Evolutionary conservation across 2,113 vertebrate genomes (phyloP).

Genomic region (Phylloscopus whistleri): DNA sequence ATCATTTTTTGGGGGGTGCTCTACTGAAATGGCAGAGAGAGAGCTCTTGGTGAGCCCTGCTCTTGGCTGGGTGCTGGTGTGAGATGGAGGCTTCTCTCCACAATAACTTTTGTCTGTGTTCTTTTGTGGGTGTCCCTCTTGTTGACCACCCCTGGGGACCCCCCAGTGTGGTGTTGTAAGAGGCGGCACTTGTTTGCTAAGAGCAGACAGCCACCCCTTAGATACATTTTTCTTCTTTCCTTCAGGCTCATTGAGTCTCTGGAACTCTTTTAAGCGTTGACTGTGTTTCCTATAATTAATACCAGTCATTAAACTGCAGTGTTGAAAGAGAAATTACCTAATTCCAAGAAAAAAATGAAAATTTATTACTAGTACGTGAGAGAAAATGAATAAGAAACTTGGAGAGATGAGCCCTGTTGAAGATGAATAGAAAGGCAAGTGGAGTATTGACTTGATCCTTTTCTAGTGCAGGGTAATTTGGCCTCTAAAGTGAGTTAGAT

Average conservation of each 20-base stretch:
- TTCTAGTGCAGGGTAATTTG: constrained; percentile 76
- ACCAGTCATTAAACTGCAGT: constrained; percentile 67
- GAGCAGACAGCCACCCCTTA: neutral
- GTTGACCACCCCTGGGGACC: neutral
- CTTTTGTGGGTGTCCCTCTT: neutral
- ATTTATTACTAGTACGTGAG: constrained; percentile 70
- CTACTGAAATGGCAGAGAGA: neutral
- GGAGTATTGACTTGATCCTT: constrained; percentile 79
- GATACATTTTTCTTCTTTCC: neutral
- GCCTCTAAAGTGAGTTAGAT: constrained; percentile 78
- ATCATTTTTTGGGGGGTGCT: neutral
- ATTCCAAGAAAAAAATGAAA: constrained; percentile 69
- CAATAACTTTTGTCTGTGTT: neutral
- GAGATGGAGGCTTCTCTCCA: neutral
- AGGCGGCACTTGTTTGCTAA: neutral
- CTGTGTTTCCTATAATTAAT: constrained; percentile 73
- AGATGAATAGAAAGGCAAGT: constrained; percentile 80
- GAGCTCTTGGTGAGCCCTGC: neutral
- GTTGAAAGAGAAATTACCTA: constrained; percentile 75
- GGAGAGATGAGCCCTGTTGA: constrained; percentile 54
- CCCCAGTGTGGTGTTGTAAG: neutral
- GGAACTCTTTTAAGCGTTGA: constrained; percentile 46
- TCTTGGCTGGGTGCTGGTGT: neutral
- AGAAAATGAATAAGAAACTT: constrained; percentile 71
- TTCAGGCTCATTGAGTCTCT: constrained; percentile 25